A percentile compares a stretch with the other conserved stretches of the same genome.
phyloP scores from a whole-genome alignment of 2,888 invertebrate genomes.

The Parnassius smintheus region DNA sequence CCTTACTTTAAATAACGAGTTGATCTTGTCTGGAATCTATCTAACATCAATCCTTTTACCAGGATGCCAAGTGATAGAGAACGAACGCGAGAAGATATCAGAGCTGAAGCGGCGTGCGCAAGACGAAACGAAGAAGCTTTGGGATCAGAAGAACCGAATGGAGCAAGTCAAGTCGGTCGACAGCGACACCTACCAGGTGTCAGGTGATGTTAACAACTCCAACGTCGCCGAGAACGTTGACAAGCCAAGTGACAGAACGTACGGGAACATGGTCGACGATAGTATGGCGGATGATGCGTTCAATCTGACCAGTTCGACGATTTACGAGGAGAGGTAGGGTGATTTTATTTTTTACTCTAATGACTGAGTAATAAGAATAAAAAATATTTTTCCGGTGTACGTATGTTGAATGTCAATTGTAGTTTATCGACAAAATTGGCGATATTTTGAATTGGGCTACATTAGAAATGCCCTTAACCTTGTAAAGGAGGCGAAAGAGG shows the following conservation, averaged over 20 bases:
- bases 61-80: slow-evolving; percentile 96
- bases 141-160: slow-evolving; percentile 81
- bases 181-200: slow-evolving; percentile 30
- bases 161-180: slow-evolving; percentile 53
- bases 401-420: too few relatives aligned
- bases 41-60: slow-evolving; percentile 19
- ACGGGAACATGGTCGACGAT: slow-evolving; percentile 44
- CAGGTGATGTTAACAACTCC: slow-evolving; percentile 1
- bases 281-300: slow-evolving; percentile 55
- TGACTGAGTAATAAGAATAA: too few relatives aligned
- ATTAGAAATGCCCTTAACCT: too few relatives aligned
- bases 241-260: slow-evolving; percentile 14
- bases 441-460: too few relatives aligned
- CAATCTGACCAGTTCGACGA: slow-evolving; percentile 53
- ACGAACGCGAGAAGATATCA: slow-evolving; percentile 92
- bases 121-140: slow-evolving; percentile 93
- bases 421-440: too few relatives aligned
- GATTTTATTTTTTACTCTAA: slow-evolving; percentile 1
- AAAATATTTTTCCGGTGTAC: too few relatives aligned
- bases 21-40: background rate
- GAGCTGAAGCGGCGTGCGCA: slow-evolving; percentile 93
- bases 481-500: too few relatives aligned
- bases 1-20: background rate
- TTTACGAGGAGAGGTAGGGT: slow-evolving; percentile 69
- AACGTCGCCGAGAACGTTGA: background rate